phyloP scores from a whole-genome alignment of 2,113 vertebrate species.

The Notothenia rossii region DNA sequence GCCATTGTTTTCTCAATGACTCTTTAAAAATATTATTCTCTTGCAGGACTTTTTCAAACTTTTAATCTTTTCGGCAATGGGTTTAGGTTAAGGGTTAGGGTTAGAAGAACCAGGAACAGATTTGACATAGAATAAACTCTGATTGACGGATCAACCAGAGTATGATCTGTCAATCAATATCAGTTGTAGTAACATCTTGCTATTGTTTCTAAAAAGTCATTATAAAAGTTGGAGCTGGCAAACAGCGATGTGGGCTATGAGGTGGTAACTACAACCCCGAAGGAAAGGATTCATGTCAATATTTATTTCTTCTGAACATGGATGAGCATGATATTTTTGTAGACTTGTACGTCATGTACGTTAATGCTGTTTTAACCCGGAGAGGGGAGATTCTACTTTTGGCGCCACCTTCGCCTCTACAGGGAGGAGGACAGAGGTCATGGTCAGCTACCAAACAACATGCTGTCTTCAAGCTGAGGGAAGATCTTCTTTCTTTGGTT shows the following conservation, averaged over 20 bases:
- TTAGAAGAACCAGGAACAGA: background rate
- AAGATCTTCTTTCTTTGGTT: background rate
- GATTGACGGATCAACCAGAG: background rate
- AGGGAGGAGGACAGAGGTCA: conserved; percentile 48
- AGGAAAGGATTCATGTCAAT: conserved; percentile 48
- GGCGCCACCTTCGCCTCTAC: conserved; percentile 46
- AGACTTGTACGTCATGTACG: conserved; percentile 21
- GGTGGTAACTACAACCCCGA: conserved; percentile 15
- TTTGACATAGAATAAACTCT: background rate
- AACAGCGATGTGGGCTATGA: conserved; percentile 25
- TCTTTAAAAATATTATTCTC: conserved; percentile 7
- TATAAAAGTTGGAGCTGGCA: conserved; percentile 11
- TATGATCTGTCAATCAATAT: background rate
- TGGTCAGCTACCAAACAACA: conserved; percentile 8
- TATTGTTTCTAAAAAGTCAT: conserved; percentile 14
- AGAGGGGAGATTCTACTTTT: conserved; percentile 44
- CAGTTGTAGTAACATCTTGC: background rate
- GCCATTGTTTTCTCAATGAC: background rate
- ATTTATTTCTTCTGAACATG: conserved; percentile 32
- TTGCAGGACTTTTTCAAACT: background rate
- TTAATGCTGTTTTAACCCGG: conserved; percentile 41
- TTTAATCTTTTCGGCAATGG: background rate
- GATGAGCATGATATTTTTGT: conserved; percentile 59
- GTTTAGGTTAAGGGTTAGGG: no score
- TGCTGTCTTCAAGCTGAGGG: conserved; percentile 32